Evolutionary conservation across 2,888 invertebrate species (phyloP).

Genomic region (Zele albiditarsus): DNA sequence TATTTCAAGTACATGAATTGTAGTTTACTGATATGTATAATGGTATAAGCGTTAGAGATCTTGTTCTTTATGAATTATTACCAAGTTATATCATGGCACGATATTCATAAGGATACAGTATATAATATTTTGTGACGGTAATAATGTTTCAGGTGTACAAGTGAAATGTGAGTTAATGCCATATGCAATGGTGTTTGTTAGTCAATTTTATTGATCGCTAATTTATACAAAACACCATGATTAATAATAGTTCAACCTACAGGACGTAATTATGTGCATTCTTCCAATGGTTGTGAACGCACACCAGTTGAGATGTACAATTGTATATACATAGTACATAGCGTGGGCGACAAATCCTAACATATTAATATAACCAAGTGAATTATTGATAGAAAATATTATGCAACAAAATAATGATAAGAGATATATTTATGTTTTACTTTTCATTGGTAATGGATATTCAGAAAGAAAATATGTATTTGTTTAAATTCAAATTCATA

Average conservation of each 20-base stretch:
- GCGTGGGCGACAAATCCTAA: constrained; percentile 54
- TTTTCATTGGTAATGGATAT: too few relatives aligned
- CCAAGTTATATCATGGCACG: neutral
- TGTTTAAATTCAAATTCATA: too few relatives aligned
- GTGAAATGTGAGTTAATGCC: constrained; percentile 10
- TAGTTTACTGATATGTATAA: constrained; percentile 1
- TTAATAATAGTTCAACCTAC: constrained; percentile 55
- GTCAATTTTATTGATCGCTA: constrained; percentile 55
- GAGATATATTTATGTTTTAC: neutral
- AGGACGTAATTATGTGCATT: constrained; percentile 61
- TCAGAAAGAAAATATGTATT: too few relatives aligned
- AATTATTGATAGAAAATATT: neutral
- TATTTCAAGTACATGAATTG: neutral
- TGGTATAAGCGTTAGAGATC: neutral
- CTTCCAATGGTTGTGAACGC: constrained; percentile 52
- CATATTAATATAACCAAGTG: constrained; percentile 54
- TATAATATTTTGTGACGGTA: constrained; percentile 7
- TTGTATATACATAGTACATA: constrained; percentile 27
- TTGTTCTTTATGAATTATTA: constrained; percentile 18
- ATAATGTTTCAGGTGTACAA: constrained; percentile 21
- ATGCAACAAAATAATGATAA: neutral
- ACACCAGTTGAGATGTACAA: constrained; percentile 50
- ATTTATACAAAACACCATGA: constrained; percentile 58
- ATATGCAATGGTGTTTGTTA: constrained; percentile 43
- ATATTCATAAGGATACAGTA: constrained; percentile 23